A percentile compares a stretch with the other conserved stretches of the same genome.
These are phyloP conservation scores for Salvelinus alpinus DNA, from an alignment of 2,113 vertebrate species.

Conservation along the genomic window DNA sequence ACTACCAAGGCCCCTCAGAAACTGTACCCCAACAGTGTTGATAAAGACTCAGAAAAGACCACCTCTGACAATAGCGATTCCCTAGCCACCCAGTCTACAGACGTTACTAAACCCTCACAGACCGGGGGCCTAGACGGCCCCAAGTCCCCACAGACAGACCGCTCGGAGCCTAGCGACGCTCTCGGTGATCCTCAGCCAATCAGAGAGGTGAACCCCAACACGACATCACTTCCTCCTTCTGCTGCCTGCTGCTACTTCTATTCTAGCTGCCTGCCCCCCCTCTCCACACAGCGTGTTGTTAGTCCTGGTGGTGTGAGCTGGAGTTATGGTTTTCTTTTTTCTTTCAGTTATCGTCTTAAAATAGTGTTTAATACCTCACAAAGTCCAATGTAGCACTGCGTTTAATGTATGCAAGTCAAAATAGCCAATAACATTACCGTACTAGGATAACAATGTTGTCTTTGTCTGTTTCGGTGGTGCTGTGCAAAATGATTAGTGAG, in stretches of 20 bases:
- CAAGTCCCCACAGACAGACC: conserved; percentile 40
- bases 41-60: background rate
- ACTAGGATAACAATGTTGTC: background rate
- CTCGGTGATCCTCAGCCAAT: conserved; percentile 69
- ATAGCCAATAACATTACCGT: background rate
- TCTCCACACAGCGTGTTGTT: conserved; percentile 34
- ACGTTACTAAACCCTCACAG: conserved; percentile 26
- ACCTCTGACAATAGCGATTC: background rate
- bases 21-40: background rate
- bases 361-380: background rate
- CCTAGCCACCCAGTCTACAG: conserved; percentile 36
- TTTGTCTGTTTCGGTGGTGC: background rate
- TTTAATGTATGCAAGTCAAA: background rate
- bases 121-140: conserved; percentile 48
- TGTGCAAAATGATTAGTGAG: conserved; percentile 6
- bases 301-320: conserved; percentile 14
- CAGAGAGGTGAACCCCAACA: conserved; percentile 82
- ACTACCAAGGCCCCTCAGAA: background rate
- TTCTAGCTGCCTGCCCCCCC: conserved; percentile 51
- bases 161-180: conserved; percentile 35
- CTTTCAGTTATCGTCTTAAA: background rate
- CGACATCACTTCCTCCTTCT: background rate
- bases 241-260: conserved; percentile 46
- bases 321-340: conserved; percentile 6
- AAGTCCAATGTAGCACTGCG: background rate